A percentile compares a stretch with the other conserved stretches of the same genome.
Conservation (phyloP, 2,888 invertebrate genomes). For the Didymodactylos carnosus region DNA sequence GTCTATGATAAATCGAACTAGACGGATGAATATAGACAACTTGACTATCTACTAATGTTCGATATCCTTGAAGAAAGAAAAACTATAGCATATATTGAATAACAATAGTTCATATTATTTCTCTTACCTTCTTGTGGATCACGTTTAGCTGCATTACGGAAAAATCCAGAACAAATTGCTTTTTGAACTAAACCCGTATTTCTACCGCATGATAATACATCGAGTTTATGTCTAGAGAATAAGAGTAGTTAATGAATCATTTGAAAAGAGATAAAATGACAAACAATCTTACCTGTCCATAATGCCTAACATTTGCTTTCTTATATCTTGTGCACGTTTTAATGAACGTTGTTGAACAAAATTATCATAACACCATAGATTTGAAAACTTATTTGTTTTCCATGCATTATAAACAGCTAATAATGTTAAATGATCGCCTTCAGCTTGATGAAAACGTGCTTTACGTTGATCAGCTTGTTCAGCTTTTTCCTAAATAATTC, state of each 20-base stretch:
- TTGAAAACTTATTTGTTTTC: conserved; percentile 95
- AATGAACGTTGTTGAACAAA: conserved; percentile 78
- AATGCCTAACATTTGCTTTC: conserved; percentile 85
- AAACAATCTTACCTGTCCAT: too few relatives aligned
- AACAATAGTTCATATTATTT: background rate
- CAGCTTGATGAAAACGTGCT: conserved; percentile 93
- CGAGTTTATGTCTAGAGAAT: conserved; percentile 40
- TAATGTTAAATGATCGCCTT: conserved; percentile 88
- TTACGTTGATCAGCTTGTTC: conserved; percentile 94
- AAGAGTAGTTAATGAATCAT: too few relatives aligned
- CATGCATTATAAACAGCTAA: conserved; percentile 97
- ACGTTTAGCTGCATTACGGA: conserved; percentile 92
- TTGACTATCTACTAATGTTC: conserved; percentile 81
- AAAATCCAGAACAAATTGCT: conserved; percentile 88
- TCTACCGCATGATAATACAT: conserved; percentile 86
- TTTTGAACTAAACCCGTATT: conserved; percentile 87
- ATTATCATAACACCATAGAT: conserved; percentile 98
- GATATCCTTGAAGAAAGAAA: conserved; percentile 42
- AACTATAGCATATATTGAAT: background rate
- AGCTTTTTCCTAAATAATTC: conserved; percentile 46
- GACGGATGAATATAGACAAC: conserved; percentile 98
- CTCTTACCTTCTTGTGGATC: conserved; percentile 91
- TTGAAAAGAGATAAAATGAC: conserved; percentile 17
- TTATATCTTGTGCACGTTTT: conserved; percentile 86
- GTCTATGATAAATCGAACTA: conserved; percentile 83